phyloP scores from a whole-genome alignment of 2,113 vertebrate genomes.

The Labrus mixtus region DNA sequence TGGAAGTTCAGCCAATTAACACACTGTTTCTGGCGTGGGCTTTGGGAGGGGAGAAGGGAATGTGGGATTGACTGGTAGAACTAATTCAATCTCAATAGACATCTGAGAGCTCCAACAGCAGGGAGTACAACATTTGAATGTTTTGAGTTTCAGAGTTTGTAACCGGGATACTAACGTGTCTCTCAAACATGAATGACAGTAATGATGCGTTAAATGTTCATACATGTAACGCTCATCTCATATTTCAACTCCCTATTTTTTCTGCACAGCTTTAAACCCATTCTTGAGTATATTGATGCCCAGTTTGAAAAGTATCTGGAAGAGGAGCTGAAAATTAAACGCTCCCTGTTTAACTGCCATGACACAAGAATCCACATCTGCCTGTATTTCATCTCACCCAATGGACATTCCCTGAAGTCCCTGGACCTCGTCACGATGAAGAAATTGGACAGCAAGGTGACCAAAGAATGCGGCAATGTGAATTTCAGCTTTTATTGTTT shows the following conservation, averaged over 20 bases:
- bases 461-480: neutral
- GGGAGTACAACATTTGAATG: slow-evolving; percentile 22
- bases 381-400: slow-evolving; percentile 96
- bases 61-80: slow-evolving; percentile 53
- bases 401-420: slow-evolving; percentile 94
- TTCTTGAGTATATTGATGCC: slow-evolving; percentile 95
- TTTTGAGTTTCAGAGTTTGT: slow-evolving; percentile 46
- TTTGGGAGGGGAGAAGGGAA: slow-evolving; percentile 21
- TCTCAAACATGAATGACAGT: neutral
- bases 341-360: slow-evolving; percentile 91
- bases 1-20: slow-evolving; percentile 17
- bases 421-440: slow-evolving; percentile 98
- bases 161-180: slow-evolving; percentile 16
- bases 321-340: slow-evolving; percentile 96
- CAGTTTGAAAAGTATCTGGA: slow-evolving; percentile 97
- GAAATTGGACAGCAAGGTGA: slow-evolving; percentile 96
- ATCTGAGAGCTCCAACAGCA: slow-evolving; percentile 38
- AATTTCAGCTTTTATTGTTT: neutral
- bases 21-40: slow-evolving; percentile 39
- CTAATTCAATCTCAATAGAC: slow-evolving; percentile 52
- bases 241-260: slow-evolving; percentile 21
- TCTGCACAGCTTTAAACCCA: slow-evolving; percentile 93
- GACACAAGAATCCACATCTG: slow-evolving; percentile 95
- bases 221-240: neutral
- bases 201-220: too few species aligned